A percentile compares a stretch with the other conserved stretches of the same genome.
Evolutionary conservation across 2,113 vertebrate species (phyloP).

Genomic region (Myrmecophaga tridactyla): DNA sequence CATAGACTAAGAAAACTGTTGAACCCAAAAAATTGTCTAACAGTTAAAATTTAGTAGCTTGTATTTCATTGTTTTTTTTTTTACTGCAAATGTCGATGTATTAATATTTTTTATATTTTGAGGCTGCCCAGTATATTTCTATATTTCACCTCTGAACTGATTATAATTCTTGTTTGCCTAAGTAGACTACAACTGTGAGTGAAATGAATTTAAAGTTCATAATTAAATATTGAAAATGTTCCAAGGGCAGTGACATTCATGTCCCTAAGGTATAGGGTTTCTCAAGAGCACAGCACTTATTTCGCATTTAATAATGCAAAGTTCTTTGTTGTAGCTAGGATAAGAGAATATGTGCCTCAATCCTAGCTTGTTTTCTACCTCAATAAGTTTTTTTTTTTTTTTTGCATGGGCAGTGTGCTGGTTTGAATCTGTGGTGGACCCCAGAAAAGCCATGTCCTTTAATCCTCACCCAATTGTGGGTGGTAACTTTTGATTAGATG

Average conservation of each 20-base stretch:
- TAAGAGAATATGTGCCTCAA: background rate
- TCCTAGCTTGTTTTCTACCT: background rate
- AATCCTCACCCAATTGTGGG: no score
- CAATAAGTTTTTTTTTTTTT: conserved; percentile 42
- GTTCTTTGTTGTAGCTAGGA: background rate
- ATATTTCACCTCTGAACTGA: background rate
- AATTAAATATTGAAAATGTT: conserved; percentile 44
- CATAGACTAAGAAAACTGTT: background rate
- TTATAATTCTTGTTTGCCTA: conserved; percentile 17
- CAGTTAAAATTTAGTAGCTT: background rate
- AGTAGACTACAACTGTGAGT: background rate
- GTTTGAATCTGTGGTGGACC: no score
- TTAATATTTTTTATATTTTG: conserved; percentile 41
- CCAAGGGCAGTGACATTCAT: conserved; percentile 16
- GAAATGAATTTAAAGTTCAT: conserved; percentile 39
- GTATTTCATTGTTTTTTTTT: background rate
- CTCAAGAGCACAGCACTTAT: background rate
- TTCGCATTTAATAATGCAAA: conserved; percentile 34
- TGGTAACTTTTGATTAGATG: no score
- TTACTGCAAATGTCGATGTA: conserved; percentile 1
- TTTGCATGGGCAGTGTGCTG: no score
- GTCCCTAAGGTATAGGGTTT: background rate
- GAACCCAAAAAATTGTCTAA: conserved; percentile 15
- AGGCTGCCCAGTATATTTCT: conserved; percentile 1
- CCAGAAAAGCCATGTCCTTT: no score